A percentile compares a stretch with the other conserved stretches of the same genome.
Evolutionary conservation across 2,888 invertebrate genomes (phyloP).

Genomic region (Oxyteleia sp.): DNA sequence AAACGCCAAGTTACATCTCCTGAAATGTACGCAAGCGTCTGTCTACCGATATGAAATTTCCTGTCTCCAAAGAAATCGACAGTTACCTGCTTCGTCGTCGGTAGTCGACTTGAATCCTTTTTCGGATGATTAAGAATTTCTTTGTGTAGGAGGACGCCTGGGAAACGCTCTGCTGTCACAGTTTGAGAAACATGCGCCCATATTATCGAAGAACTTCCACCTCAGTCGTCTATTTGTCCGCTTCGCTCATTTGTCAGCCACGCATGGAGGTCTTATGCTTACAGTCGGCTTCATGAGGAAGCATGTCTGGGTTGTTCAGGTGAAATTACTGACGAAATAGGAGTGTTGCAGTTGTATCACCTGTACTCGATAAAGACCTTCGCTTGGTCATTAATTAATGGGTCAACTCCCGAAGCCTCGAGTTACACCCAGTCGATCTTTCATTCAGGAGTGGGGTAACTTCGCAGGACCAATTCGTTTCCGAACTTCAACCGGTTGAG

Average conservation of each 20-base stretch:
- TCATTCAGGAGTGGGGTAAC: neutral
- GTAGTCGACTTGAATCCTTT: neutral
- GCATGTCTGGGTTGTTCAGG: neutral
- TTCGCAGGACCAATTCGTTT: slow-evolving; percentile 1
- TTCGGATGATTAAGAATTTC: neutral
- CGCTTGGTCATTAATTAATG: neutral
- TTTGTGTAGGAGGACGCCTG: slow-evolving; percentile 8
- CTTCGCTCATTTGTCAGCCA: neutral
- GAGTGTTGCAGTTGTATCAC: neutral
- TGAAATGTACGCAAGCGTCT: neutral
- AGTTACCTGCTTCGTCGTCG: neutral
- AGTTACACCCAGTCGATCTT: neutral
- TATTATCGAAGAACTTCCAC: neutral
- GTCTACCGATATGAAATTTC: neutral
- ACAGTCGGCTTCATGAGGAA: neutral
- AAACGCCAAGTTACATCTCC: neutral
- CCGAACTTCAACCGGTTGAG: slow-evolving; percentile 4
- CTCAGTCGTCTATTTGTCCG: neutral
- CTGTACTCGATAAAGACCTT: neutral
- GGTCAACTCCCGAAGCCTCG: neutral
- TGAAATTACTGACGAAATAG: neutral
- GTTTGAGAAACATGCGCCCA: neutral
- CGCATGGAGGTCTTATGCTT: neutral
- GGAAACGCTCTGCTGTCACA: neutral
- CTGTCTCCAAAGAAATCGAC: neutral